phyloP scores from a whole-genome alignment of 2,113 vertebrate genomes.

The Chlorodrepanis virens region DNA sequence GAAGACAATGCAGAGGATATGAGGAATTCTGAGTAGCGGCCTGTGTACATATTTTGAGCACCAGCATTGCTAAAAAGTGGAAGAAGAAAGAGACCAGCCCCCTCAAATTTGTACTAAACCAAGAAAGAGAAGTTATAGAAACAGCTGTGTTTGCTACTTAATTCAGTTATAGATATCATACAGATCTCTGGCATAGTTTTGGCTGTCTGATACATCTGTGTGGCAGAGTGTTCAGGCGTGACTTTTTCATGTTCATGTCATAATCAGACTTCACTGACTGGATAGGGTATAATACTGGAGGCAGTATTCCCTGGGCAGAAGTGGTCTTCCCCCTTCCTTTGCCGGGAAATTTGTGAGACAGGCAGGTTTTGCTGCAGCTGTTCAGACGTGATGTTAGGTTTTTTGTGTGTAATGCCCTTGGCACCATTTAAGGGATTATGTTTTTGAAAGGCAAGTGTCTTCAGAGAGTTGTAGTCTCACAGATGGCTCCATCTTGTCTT shows the following conservation, averaged over 20 bases:
- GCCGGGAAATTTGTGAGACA: not conserved
- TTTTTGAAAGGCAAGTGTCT: conserved; percentile 14
- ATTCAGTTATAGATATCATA: not conserved
- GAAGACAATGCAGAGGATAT: not conserved
- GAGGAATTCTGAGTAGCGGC: not conserved
- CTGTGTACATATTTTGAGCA: not conserved
- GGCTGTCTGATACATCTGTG: not conserved
- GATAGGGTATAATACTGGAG: not conserved
- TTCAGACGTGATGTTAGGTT: not conserved
- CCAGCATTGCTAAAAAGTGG: not conserved
- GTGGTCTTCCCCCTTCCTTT: not conserved
- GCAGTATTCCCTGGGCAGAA: not conserved
- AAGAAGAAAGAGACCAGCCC: not conserved
- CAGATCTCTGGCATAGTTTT: accelerated
- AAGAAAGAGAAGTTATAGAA: not conserved
- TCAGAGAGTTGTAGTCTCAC: not conserved
- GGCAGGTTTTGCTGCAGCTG: conserved; percentile 10
- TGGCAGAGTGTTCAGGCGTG: not conserved
- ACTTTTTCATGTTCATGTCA: not conserved
- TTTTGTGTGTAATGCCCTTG: not conserved
- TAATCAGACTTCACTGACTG: not conserved
- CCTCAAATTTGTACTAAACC: not conserved
- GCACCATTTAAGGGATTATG: not conserved
- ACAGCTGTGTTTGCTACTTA: not conserved
- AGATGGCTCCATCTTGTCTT: not conserved